These are phyloP conservation scores for Perdita meconis DNA, from an alignment of 2,888 invertebrate genomes.

Conservation along the genomic window DNA sequence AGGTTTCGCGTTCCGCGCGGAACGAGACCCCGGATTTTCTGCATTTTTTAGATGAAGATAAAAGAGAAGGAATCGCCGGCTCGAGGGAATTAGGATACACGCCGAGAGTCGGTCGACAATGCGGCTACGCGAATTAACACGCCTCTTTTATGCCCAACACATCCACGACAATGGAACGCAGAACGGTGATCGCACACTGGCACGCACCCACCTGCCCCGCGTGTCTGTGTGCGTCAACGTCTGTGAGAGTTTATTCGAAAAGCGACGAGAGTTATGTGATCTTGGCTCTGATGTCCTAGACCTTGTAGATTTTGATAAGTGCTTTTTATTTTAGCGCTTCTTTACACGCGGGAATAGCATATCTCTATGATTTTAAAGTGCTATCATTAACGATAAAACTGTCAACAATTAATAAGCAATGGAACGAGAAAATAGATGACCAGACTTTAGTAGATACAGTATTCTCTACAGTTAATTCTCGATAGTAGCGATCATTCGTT, in stretches of 20 bases:
- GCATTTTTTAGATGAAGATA: constrained; percentile 28
- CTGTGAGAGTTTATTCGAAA: constrained; percentile 21
- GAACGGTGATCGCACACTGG: constrained; percentile 31
- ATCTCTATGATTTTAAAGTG: not conserved
- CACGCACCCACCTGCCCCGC: constrained; percentile 41
- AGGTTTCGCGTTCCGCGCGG: not conserved
- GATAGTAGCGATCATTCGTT: too few species aligned
- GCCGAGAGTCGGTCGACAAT: constrained; percentile 40
- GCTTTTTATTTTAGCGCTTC: not conserved
- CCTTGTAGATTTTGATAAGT: not conserved
- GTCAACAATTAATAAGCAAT: too few species aligned
- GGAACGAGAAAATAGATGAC: too few species aligned
- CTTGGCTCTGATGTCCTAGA: not conserved
- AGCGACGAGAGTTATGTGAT: constrained; percentile 7
- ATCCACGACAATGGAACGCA: constrained; percentile 63
- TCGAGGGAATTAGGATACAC: constrained; percentile 22
- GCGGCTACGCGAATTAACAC: constrained; percentile 57
- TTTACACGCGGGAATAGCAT: not conserved
- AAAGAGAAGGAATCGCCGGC: constrained; percentile 1
- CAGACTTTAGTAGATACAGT: too few species aligned
- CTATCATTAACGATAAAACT: too few species aligned
- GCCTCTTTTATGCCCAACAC: constrained; percentile 53
- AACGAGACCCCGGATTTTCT: not conserved
- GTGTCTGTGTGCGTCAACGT: constrained; percentile 11
- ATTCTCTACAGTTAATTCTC: too few species aligned